These are phyloP conservation scores for Parapsyche elsis DNA, from an alignment of 1,140 invertebrate species.

Conservation along the genomic window DNA sequence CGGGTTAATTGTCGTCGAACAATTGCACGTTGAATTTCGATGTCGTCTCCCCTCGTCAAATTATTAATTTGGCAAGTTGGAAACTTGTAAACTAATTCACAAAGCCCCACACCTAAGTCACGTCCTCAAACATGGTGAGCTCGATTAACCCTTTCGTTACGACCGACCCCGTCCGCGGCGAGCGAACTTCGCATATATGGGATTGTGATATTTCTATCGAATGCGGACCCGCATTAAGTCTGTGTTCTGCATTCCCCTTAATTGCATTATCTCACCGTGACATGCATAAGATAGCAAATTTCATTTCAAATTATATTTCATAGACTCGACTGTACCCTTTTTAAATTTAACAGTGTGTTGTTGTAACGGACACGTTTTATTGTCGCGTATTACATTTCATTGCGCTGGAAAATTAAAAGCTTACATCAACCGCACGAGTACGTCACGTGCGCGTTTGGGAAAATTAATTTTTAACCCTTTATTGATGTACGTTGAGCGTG, in stretches of 20 bases:
- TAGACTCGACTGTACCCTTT: no score
- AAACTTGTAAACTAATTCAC: conserved; percentile 40
- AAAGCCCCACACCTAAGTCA: conserved; percentile 29
- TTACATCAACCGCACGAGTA: no score
- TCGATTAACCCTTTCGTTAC: conserved; percentile 41
- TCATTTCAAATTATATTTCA: no score
- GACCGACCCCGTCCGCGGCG: background rate
- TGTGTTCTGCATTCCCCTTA: background rate
- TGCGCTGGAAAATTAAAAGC: no score
- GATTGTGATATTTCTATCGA: conserved; percentile 11
- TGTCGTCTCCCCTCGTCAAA: background rate
- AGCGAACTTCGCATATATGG: background rate
- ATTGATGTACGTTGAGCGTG: background rate
- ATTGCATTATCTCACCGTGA: background rate
- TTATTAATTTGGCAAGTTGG: conserved; percentile 33
- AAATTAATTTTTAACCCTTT: conserved; percentile 17
- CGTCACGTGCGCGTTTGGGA: no score
- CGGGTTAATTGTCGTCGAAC: background rate
- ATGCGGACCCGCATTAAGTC: background rate
- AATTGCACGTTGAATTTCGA: conserved; percentile 17
- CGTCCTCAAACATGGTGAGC: conserved; percentile 32
- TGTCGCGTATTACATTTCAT: no score
- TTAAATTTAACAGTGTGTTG: no score
- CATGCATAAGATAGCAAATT: no score
- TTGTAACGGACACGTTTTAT: no score